Evolutionary conservation across 2,797 vertebrate species (phyloP).

Genomic region (Potorous gilbertii): DNA sequence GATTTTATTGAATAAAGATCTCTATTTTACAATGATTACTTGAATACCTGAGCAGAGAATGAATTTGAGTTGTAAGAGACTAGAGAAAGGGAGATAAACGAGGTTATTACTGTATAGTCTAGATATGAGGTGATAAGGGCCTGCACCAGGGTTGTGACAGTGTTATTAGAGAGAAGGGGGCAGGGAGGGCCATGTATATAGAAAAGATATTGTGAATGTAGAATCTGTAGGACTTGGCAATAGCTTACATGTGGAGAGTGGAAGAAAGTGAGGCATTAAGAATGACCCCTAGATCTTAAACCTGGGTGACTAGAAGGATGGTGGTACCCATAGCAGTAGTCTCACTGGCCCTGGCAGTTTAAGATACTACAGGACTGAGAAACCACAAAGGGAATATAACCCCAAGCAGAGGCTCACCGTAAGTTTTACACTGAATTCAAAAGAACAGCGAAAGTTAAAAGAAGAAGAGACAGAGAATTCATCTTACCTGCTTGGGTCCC

Average conservation of each 20-base stretch:
- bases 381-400: background rate
- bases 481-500: slow-evolving; percentile 78
- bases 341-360: background rate
- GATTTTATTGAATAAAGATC: background rate
- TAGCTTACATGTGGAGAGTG: background rate
- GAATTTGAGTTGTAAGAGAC: background rate
- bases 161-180: background rate
- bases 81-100: background rate
- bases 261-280: background rate
- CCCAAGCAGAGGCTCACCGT: background rate
- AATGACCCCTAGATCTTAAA: background rate
- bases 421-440: background rate
- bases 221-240: background rate
- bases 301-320: background rate
- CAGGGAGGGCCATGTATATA: too few species aligned
- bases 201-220: background rate
- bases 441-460: background rate
- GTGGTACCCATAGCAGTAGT: background rate
- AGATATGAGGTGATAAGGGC: background rate
- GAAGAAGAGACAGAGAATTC: slow-evolving; percentile 30
- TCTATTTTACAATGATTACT: background rate
- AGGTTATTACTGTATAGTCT: background rate
- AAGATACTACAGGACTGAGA: background rate
- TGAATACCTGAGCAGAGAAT: background rate
- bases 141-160: background rate